Evolutionary conservation across 1,140 invertebrate genomes (phyloP), one percentile per base, ranked within the genome.

Genomic region (Condylostylus longicornis): DNA sequence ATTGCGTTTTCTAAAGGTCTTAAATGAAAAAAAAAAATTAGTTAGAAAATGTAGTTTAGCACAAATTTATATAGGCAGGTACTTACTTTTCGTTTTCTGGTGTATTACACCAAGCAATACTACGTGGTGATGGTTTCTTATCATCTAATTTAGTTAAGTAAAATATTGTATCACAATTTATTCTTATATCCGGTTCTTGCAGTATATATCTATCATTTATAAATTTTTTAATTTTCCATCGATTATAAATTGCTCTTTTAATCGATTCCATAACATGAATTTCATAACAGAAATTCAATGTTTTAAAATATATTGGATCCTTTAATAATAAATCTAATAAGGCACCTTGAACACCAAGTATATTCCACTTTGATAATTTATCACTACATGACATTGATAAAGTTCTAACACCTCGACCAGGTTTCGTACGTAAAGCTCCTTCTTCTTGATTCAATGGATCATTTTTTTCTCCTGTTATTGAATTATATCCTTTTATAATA

Each of bases 321-420:
- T 56, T 37, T 33, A 93, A 59, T 15, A 93, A 61, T 27, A 75
- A 52, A 43, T 74, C 74, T 31, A 93, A 53, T 18, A 93, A 57
- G 7, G 79, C 72, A 25, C 90, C 90, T 61, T 84, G 79, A 25
- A 88, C 52, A 2, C 89, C 89, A 28, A 89, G 46, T 41, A 82
- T 62, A 54, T 81, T 77, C 90, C 90, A 96, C 40, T 78, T 77
- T 6, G 84, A 74, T 2, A 95, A 65, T 69, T 95, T 96, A 63
- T 96, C 90, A 60, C 86, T 93, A 61, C 90, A 95, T 2, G 84
- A 91, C 42, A 93, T 72, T 27, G 84, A 91, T 10, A 83, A 51
- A 2, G 91, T 95, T 29, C 76, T 77, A 56, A 90, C 79, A 1
- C 91, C 91, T 52, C 87, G 65, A 0, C 91, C 91, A 30, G 91